Percentiles rank a stretch among this genome's conserved stretches.
Evolutionary conservation across 2,113 vertebrate genomes (phyloP).

Genomic region (Acrocephalus kingi): DNA sequence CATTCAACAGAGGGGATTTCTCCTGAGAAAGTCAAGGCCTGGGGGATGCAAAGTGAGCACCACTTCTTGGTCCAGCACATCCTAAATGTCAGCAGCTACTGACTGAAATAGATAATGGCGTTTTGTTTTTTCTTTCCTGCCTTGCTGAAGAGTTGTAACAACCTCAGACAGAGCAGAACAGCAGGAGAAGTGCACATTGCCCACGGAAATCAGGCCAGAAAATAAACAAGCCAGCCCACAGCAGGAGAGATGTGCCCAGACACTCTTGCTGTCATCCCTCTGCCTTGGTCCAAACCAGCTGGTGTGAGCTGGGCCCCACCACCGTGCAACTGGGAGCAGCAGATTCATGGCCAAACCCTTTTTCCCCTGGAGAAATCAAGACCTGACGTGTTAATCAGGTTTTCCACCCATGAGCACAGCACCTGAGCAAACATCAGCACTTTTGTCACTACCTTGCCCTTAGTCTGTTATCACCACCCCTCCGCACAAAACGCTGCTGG

Average conservation of each 20-base stretch:
- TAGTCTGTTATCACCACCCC: background rate
- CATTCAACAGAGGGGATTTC: background rate
- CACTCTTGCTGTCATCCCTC: background rate
- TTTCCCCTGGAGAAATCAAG: background rate
- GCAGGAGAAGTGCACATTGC: background rate
- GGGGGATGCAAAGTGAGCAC: background rate
- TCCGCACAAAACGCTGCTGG: background rate
- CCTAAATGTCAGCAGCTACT: background rate
- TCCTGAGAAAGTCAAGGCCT: background rate
- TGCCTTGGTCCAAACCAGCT: background rate
- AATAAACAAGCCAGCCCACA: background rate
- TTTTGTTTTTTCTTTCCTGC: background rate
- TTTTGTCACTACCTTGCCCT: background rate
- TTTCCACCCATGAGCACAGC: background rate
- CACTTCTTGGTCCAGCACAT: background rate
- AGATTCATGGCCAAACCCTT: background rate
- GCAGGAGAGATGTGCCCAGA: background rate
- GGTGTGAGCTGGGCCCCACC: background rate
- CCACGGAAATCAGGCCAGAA: background rate
- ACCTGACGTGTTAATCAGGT: background rate
- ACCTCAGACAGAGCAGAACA: background rate
- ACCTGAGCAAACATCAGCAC: background rate
- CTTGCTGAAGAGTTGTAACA: background rate
- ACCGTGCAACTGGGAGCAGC: background rate
- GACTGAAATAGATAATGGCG: background rate